Base-by-base conservation (phyloP, 1,140 invertebrate genomes). In the Coenobita brevimanus region DNA sequence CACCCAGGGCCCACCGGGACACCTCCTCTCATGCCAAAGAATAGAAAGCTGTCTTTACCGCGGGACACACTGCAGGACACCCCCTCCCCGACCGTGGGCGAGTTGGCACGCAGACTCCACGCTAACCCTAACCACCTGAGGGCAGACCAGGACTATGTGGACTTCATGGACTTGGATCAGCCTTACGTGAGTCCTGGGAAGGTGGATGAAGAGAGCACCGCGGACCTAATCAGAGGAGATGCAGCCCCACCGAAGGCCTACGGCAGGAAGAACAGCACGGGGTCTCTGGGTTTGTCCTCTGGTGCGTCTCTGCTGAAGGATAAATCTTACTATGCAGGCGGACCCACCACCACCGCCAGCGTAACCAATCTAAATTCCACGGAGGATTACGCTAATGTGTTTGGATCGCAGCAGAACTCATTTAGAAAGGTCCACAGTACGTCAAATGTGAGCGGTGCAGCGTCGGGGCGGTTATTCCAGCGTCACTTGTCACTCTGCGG, bases 191-290 rank as follows among this genome's bases (percentile, higher is more conserved):
- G 64, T 30, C 85, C 85, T n/a, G 41, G 21, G 4, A 33, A 75
- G 10, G 24, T 24, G 38, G 85, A 8, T 50, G 46, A 46, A 17
- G 64, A 54, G 6, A 80, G 80, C 78, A 60, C 85, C 1, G 62
- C 64, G 24, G 71, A 79, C 4, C 76, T 85, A 0, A 71, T 89
- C 21, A 76, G 57, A 50, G 82, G 78, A 21, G 50, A 41, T 0
- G 60, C 83, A 1, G n/a, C n/a, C n/a, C 60, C 69, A 8, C 79
- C 86, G n/a, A 80, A 88, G n/a, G 17, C 15, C 38, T 82, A 82
- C 69, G 86, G 86, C 50, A 88, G 86, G 79, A 88, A 88, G 69
- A 88, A 88, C 43, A 88, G 86, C 79, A 88, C 86, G n/a, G 86
- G 86, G 0, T 82, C 86, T n/a, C 71, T 88, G 13, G 86, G 86